Percentiles rank a stretch among this genome's conserved stretches.
These are phyloP conservation scores for Gerris buenoi DNA, from an alignment of 1,140 invertebrate species.

Conservation along the genomic window DNA sequence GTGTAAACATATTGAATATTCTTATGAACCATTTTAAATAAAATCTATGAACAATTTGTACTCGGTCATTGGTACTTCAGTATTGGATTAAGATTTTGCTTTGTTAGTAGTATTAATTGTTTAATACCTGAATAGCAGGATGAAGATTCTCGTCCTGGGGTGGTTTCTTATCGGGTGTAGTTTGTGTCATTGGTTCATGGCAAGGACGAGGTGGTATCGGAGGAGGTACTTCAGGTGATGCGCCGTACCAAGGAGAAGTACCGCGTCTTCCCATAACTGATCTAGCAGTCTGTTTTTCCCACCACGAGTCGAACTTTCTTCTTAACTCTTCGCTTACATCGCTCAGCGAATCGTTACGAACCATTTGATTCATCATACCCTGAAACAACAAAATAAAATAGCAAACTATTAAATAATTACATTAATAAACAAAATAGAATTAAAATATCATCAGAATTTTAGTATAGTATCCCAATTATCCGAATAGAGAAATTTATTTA, in stretches of 20 bases:
- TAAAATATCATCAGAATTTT: no score
- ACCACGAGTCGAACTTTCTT: constrained; percentile 23
- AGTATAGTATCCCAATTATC: no score
- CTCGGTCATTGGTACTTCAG: no score
- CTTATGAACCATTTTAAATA: no score
- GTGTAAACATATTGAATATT: no score
- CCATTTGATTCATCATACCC: constrained; percentile 56
- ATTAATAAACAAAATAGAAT: no score
- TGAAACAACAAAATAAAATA: no score
- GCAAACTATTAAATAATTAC: no score
- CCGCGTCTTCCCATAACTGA: not conserved
- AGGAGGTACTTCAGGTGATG: not conserved
- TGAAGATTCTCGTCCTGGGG: constrained; percentile 16
- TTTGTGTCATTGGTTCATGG: constrained; percentile 3
- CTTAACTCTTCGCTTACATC: constrained; percentile 18
- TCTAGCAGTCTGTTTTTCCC: constrained; percentile 19
- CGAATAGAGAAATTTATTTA: no score
- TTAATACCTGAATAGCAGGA: constrained; percentile 21
- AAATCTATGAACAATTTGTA: no score
- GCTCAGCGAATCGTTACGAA: constrained; percentile 46
- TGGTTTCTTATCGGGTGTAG: constrained; percentile 9
- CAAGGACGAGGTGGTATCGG: constrained; percentile 12
- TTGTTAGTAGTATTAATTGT: no score
- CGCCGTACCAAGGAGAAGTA: not conserved
- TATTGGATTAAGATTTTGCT: no score